Base-by-base conservation (phyloP, 2,113 vertebrate species). In the Cervus canadensis region DNA sequence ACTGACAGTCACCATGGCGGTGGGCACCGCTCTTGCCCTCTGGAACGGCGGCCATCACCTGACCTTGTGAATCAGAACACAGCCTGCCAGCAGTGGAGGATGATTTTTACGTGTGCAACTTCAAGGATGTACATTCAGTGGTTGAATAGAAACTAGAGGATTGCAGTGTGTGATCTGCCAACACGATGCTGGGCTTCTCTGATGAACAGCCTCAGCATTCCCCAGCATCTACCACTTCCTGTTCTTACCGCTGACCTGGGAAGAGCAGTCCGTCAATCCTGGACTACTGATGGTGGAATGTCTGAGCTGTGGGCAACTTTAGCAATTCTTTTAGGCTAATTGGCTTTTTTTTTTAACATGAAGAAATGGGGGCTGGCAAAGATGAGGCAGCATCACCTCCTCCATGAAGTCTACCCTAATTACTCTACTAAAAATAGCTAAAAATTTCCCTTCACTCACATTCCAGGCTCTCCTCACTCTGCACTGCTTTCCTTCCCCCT, bases 1-100 rank as follows among this genome's bases (percentile, higher is more conserved):
- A 57, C 25, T 12, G 11, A 7, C 48, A 50, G 3, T n/a, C 13
- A 26, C 13, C 0, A 0, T 11, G 74, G 14, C 13, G 1, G 43
- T 14, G 5, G 10, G 8, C 4, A 45, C 19, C 6, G 30, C 6
- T 17, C 28, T 13, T 1, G 2, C 30, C 19, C 7, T 45, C 71
- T 3, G 33, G 12, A 78, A 43, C n/a, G 11, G 33, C 8, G 30
- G 8, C 8, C 30, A 7, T 36, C 3, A 21, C 12, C 26, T 3
- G 28, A 88, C 2, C 28, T 52, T 25, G 9, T 64, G 89, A 56
- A 26, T 87, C 62, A 64, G 36, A 36, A 16, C 21, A 17, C 25
- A 84, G 30, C 28, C 54, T 59, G 25, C n/a, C 28, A 45, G 48
- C 11, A 14, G 17, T 6, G 12, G 5, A 40, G 40, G 26, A 23